Conservation (phyloP, 2,888 invertebrate species). For the Melanostoma scalare region DNA sequence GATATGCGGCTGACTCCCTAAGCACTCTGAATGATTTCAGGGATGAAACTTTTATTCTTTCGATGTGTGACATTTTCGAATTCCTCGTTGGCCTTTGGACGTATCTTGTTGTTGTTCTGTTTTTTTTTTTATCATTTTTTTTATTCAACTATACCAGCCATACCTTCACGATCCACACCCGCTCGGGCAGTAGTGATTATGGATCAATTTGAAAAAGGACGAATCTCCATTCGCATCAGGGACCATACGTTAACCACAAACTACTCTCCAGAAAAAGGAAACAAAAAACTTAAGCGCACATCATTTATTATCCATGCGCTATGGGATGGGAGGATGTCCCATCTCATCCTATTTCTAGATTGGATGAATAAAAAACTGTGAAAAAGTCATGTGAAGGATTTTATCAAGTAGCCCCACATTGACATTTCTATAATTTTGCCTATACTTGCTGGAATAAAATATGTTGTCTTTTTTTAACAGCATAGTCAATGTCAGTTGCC, state of each 20-base stretch:
- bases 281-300: slow-evolving; percentile 57
- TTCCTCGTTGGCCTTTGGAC: slow-evolving; percentile 52
- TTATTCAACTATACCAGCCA: not conserved
- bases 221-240: slow-evolving; percentile 51
- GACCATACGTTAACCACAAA: slow-evolving; percentile 51
- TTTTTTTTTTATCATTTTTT: no score
- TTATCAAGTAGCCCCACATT: slow-evolving; percentile 37
- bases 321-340: slow-evolving; percentile 29
- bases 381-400: slow-evolving; percentile 22
- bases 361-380: slow-evolving; percentile 43
- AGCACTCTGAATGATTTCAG: slow-evolving; percentile 56
- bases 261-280: slow-evolving; percentile 42
- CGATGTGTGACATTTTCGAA: slow-evolving; percentile 57
- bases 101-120: not conserved
- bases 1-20: slow-evolving; percentile 60
- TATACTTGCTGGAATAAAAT: slow-evolving; percentile 27
- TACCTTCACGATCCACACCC: not conserved
- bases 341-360: not conserved
- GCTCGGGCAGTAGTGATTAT: slow-evolving; percentile 52
- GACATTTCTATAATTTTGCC: slow-evolving; percentile 43
- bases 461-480: slow-evolving; percentile 4
- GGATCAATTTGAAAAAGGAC: slow-evolving; percentile 69
- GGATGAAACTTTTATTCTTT: slow-evolving; percentile 21
- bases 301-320: slow-evolving; percentile 68
- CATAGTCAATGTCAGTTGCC: not conserved